phyloP scores from a whole-genome alignment of 2,888 invertebrate species.

The Julus scandinavius region DNA sequence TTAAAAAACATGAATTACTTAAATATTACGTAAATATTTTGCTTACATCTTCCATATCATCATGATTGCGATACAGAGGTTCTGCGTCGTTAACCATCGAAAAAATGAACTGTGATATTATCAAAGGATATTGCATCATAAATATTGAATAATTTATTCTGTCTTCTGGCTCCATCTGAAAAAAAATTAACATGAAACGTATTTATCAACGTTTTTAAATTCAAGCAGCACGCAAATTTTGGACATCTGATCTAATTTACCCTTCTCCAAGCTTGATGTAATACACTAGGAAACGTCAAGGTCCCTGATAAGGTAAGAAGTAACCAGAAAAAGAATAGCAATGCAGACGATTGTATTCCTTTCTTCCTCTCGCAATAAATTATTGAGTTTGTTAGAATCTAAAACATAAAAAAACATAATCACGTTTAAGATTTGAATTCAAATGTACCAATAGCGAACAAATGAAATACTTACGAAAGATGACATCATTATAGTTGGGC shows the following conservation, averaged over 20 bases:
- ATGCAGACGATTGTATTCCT: constrained; percentile 41
- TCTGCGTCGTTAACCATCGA: constrained; percentile 79
- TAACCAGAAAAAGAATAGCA: constrained; percentile 48
- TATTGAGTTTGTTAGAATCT: neutral
- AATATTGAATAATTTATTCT: constrained; percentile 21
- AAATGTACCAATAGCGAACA: neutral
- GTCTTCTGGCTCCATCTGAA: neutral
- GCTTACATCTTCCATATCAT: constrained; percentile 28
- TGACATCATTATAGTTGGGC: neutral
- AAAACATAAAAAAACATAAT: neutral
- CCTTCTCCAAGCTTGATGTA: neutral
- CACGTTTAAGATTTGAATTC: neutral
- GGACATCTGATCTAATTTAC: neutral
- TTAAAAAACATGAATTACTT: no score
- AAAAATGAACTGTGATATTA: constrained; percentile 1
- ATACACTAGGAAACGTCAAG: neutral
- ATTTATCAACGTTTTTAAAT: neutral
- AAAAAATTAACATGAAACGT: neutral
- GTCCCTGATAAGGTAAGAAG: neutral
- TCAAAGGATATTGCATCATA: constrained; percentile 44
- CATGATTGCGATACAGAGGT: constrained; percentile 65
- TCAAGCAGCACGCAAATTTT: neutral
- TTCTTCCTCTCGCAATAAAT: constrained; percentile 12
- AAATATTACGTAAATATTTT: neutral
- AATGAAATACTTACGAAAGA: constrained; percentile 25